phyloP scores from a whole-genome alignment of 1,140 invertebrate genomes.

The Philopotamus ludificatus region DNA sequence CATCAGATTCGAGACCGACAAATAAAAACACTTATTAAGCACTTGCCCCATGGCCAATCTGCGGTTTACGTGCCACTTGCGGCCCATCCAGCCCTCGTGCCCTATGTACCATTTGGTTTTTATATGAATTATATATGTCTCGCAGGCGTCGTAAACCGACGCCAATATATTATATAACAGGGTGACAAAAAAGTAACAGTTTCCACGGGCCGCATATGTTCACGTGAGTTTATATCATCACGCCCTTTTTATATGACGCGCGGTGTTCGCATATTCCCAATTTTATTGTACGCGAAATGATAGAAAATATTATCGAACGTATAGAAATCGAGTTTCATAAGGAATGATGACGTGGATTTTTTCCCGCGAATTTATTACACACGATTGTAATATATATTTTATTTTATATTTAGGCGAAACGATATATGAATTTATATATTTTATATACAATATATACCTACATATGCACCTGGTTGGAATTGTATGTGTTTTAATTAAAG shows the following conservation, averaged over 20 bases:
- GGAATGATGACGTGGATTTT: too few relatives aligned
- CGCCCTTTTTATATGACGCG: background rate
- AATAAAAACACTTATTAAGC: too few relatives aligned
- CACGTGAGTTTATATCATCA: background rate
- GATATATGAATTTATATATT: too few relatives aligned
- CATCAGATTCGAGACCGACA: too few relatives aligned
- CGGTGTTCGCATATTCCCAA: background rate
- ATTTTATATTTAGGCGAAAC: too few relatives aligned
- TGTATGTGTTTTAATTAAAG: too few relatives aligned
- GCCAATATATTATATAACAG: conserved; percentile 2
- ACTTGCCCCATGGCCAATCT: too few relatives aligned
- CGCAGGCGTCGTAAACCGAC: conserved; percentile 8
- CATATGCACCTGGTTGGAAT: too few relatives aligned
- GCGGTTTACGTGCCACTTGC: background rate
- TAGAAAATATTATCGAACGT: background rate
- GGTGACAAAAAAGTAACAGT: background rate
- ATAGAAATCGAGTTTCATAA: too few relatives aligned
- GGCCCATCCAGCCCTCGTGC: background rate
- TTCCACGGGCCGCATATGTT: background rate
- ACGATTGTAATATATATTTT: too few relatives aligned
- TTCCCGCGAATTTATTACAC: too few relatives aligned
- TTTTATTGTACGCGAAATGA: background rate
- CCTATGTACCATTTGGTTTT: background rate
- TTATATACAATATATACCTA: too few relatives aligned
- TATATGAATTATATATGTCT: conserved; percentile 21